phyloP scores from a whole-genome alignment of 2,888 invertebrate genomes.

The Gibbula magus region DNA sequence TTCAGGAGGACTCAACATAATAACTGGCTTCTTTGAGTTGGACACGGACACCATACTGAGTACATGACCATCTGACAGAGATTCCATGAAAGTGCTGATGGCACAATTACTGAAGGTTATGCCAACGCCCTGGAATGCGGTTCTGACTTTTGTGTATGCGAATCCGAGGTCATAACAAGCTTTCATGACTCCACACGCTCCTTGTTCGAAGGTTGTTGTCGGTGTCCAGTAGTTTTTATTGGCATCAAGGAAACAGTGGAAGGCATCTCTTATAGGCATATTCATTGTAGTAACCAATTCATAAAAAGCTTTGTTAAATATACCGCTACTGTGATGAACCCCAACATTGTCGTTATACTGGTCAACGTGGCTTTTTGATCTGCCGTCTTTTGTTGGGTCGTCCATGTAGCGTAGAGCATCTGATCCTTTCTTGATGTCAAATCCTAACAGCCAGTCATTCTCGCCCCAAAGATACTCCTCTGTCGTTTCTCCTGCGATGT shows the following conservation, averaged over 20 bases:
- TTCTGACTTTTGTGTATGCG: conserved; percentile 30
- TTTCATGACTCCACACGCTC: conserved; percentile 49
- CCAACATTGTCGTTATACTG: conserved; percentile 43
- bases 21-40: background rate
- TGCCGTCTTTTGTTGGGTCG: conserved; percentile 49
- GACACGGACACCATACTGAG: background rate
- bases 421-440: conserved; percentile 33
- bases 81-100: conserved; percentile 21
- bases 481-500: conserved; percentile 52
- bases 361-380: conserved; percentile 44
- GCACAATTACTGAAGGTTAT: conserved; percentile 38
- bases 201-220: conserved; percentile 39
- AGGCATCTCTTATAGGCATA: conserved; percentile 39
- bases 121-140: conserved; percentile 46
- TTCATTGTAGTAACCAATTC: conserved; percentile 27
- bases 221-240: conserved; percentile 52
- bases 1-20: background rate
- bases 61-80: background rate
- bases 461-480: conserved; percentile 33
- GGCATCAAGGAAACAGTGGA: conserved; percentile 48
- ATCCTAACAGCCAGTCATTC: conserved; percentile 42
- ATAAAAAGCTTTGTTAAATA: conserved; percentile 54
- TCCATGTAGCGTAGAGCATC: conserved; percentile 47
- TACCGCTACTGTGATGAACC: conserved; percentile 54
- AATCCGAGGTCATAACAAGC: conserved; percentile 49